Evolutionary conservation across 2,797 vertebrate genomes (phyloP), one percentile per base, ranked within the genome.

Genomic region (Erithacus rubecula): DNA sequence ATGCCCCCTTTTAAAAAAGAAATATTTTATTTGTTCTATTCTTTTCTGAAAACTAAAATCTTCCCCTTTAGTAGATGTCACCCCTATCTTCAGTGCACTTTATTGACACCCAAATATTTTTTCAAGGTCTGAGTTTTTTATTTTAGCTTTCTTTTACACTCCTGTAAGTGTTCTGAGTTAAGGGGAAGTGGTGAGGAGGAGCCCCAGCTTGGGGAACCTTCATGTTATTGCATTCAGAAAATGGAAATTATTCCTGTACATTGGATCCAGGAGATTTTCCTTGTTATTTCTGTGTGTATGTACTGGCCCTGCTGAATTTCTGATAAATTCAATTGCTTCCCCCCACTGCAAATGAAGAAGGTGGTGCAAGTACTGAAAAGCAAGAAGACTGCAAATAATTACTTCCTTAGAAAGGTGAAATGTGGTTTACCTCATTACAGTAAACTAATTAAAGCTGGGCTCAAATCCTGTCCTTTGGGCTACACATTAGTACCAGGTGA

Each of bases 401-500:
- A 83, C 89, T 96, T 93, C 94, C 87, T 86, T 84, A 56, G 85
- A 87, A 91, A 88, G 77, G 85, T 67, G 77, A 94, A 91, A 86
- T 4, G 9, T 80, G 74, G 20, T 93, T 96, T 96, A 82, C 37
- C 77, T 96, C 83, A 90, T 91, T 94, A 86, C 37, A 53, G 74
- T 95, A 96, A 96, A 94, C 91, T 91, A 93, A 94, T 97, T 93
- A 95, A 88, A 93, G 74, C 77, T 2, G 5, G 67, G 52, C 82
- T 91, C 87, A 63, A 32, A 63, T 81, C 84, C 72, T 85, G 52
- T 71, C 89, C 95, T 96, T 67, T 76, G 83, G 93, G 93, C 95
- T 93, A 63, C 1, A 7, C 89, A 29, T 90, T 64, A 87, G 87
- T 70, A 58, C 59, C 74, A 76, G 80, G 37, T 88, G 85, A 78